Evolutionary conservation across 2,888 invertebrate species (phyloP), one percentile per base, ranked within the genome.

Genomic region (Ectemnius lituratus): DNA sequence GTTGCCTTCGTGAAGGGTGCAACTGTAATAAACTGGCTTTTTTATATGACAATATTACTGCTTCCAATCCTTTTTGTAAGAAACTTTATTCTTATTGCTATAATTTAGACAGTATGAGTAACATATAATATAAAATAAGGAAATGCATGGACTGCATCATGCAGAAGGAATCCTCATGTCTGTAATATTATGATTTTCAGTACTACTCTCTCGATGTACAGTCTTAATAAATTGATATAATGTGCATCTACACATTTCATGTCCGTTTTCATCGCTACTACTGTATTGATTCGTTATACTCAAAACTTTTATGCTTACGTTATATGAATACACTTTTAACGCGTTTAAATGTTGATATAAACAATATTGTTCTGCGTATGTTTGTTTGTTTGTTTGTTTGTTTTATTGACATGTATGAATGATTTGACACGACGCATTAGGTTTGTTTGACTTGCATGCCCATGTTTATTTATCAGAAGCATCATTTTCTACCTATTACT

Each of bases 381-480:
- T 81, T 74, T 20, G 49, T 79, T 80, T 75, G 80, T 81, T 74
- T 20, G 49, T 23, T 14, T 49, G 13, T n/a, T 60, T 68, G 59
- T 71, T 75, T 70, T 70, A 62, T 71, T 59, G 61, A 80, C 69
- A 73, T 75, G 70, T 84, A 82, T 79, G 79, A 87, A 85, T 86
- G 79, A 87, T 83, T 82, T 83, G 84, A 89, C 86, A 87, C 87
- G 86, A 87, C 82, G 84, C 85, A 82, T 83, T 83, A 81, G 83
- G 78, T 82, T 85, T 77, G 75, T 79, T 89, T 87, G 84, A 83
- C 85, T 89, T 87, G 86, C 85, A 83, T 87, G 87, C 83, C 87
- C 84, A 82, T 84, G 82, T 83, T 89, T 86, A 86, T 87, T 87
- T 81, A 86, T 83, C 87, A 88, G 85, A 89, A 89, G 87, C 88